Evolutionary conservation across 2,888 invertebrate species (phyloP).

Genomic region (Hipparchia semele): DNA sequence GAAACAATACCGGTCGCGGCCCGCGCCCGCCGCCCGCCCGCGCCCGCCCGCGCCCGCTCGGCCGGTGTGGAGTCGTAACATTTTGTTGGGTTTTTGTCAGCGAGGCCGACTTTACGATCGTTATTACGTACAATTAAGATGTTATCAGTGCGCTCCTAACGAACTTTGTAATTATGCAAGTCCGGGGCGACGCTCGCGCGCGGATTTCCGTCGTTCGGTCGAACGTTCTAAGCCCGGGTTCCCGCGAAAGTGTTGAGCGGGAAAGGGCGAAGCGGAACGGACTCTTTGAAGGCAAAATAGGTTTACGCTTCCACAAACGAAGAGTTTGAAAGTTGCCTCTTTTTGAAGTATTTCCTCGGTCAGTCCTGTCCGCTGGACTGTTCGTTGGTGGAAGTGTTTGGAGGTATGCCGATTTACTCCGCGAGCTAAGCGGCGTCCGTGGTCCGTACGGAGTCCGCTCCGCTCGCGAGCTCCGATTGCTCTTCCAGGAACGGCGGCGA

Average conservation of each 20-base stretch:
- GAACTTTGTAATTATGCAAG: slow-evolving; percentile 28
- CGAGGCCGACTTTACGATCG: slow-evolving; percentile 25
- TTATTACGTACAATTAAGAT: slow-evolving; percentile 35
- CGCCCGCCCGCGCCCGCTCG: neutral
- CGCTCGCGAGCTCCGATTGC: too few species aligned
- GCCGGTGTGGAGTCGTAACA: slow-evolving; percentile 37
- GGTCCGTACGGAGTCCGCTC: too few species aligned
- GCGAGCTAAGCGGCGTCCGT: too few species aligned
- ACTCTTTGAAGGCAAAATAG: too few species aligned
- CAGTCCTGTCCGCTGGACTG: too few species aligned
- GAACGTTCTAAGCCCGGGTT: neutral
- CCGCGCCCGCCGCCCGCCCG: neutral
- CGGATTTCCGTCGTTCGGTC: neutral
- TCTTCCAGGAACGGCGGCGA: neutral
- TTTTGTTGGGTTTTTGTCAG: slow-evolving; percentile 38
- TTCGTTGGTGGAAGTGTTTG: too few species aligned
- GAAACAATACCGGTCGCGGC: slow-evolving; percentile 39
- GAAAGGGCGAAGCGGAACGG: too few species aligned
- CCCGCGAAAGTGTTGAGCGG: too few species aligned
- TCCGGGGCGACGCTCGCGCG: neutral
- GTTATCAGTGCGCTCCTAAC: slow-evolving; percentile 17
- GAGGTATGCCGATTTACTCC: too few species aligned
- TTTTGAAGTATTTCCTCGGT: too few species aligned
- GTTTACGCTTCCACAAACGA: too few species aligned
- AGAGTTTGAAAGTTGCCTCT: too few species aligned